Conservation (phyloP, 2,797 vertebrate genomes). For the Lutra lutra region DNA sequence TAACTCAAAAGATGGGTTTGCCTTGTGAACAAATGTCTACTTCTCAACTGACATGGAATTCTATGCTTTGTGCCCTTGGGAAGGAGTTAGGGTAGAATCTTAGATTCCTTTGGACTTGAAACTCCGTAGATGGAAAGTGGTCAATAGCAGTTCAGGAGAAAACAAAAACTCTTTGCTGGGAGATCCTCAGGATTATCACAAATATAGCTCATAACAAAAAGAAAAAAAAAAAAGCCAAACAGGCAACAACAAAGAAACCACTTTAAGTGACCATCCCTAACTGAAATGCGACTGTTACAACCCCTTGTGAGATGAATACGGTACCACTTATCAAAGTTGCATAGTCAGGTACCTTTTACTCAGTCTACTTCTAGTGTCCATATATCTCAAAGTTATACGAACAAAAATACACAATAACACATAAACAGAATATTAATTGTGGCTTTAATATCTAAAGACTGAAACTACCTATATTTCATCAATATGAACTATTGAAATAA, state of each 20-base stretch:
- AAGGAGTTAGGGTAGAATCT: background rate
- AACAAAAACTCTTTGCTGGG: background rate
- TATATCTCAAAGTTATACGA: background rate
- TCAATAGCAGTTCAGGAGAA: background rate
- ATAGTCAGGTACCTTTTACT: background rate
- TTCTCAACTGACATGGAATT: background rate
- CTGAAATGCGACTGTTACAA: background rate
- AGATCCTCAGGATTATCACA: background rate
- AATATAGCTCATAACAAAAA: background rate
- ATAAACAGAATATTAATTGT: background rate
- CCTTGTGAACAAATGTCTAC: background rate
- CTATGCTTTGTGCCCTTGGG: background rate
- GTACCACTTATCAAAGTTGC: background rate
- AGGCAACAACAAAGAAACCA: background rate
- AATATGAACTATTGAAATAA: background rate
- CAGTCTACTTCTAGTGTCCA: background rate
- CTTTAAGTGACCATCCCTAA: background rate
- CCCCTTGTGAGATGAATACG: background rate
- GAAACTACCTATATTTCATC: background rate
- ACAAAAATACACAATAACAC: background rate
- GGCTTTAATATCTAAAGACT: background rate
- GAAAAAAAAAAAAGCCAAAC: background rate
- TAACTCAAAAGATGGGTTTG: background rate
- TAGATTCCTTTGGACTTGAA: background rate
- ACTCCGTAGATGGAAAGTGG: background rate